Conservation (phyloP, 1,140 invertebrate genomes). For the Drosophila neocordata region DNA sequence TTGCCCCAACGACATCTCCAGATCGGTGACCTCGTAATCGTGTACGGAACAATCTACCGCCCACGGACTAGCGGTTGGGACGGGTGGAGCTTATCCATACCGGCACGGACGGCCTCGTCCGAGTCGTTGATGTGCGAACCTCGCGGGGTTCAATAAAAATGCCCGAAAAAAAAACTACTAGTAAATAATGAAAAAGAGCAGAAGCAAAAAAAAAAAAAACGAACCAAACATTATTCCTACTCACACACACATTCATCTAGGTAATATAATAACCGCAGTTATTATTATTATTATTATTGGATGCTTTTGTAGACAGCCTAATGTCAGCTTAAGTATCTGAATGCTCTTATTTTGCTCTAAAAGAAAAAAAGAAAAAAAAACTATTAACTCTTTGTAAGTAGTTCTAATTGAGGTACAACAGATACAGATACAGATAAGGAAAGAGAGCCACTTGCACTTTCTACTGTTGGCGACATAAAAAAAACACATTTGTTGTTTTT, state of each 20-base stretch:
- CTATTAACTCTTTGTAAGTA: constrained; percentile 13
- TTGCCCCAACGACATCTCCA: too few relatives aligned
- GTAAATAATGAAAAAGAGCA: constrained; percentile 10
- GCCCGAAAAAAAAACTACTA: too few relatives aligned
- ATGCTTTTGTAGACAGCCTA: constrained; percentile 16
- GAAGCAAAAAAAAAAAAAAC: neutral
- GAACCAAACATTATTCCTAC: neutral
- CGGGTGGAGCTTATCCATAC: too few relatives aligned
- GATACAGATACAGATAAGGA: neutral
- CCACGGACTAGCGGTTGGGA: too few relatives aligned
- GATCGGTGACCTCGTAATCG: too few relatives aligned
- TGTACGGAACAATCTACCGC: too few relatives aligned
- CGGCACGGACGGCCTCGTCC: too few relatives aligned
- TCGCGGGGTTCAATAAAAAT: too few relatives aligned
- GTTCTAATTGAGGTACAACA: constrained; percentile 8
- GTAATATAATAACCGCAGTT: constrained; percentile 12
- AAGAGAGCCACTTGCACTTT: constrained; percentile 13
- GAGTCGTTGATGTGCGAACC: too few relatives aligned
- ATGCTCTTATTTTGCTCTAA: neutral
- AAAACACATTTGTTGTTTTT: neutral
- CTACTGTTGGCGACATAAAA: neutral
- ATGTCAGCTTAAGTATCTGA: constrained; percentile 11
- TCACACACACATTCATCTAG: neutral
- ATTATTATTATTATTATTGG: constrained; percentile 23
- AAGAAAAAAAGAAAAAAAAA: constrained; percentile 18